Evolutionary conservation across 2,797 vertebrate species (phyloP), one percentile per base, ranked within the genome.

Genomic region (Mallotus villosus): DNA sequence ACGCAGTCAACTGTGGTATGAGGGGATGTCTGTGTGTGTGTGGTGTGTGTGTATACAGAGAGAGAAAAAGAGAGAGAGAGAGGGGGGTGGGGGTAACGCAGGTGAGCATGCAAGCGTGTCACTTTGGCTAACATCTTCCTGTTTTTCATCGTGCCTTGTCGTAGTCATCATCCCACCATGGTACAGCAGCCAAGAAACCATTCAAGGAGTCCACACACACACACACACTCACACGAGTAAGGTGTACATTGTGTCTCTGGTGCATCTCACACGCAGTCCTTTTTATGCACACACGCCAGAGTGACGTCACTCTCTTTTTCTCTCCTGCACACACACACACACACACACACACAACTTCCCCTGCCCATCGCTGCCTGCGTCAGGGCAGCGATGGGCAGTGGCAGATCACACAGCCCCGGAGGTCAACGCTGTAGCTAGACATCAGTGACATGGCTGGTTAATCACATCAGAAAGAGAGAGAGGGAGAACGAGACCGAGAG

Each of bases 1-100:
- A 75, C 0, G 21, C 72, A 37, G 64, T 77, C 27, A 25, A 49
- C 75, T 72, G 76, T 74, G 74, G 71, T 29, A 73, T 74, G 78
- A 68, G 72, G 62, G 61, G 24, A 9, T 19, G 68, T 73, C 32
- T 68, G 72, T n/a, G 70, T 21, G 32, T 63, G 51, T 2, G 34
- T 37, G 34, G 34, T 6, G 16, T 74, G 59, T 53, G 63, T 24
- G 37, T 57, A 46, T 19, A 46, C 55, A 5, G 72, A 49, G 21
- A 46, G 32, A 60, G 67, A 76, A 74, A 64, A 58, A 81, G 64
- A 5, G 74, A 49, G 21, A 41, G 27, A 63, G 68, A 76, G 75
- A 63, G 73, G 74, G 1, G 5, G 17, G 11, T 19, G 11, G 3
- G 19, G 5, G 21, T 21, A 12, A 58, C 41, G 2, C 41, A 58